Base-by-base conservation (phyloP, 2,888 invertebrate species). In the Monopis laevigella region DNA sequence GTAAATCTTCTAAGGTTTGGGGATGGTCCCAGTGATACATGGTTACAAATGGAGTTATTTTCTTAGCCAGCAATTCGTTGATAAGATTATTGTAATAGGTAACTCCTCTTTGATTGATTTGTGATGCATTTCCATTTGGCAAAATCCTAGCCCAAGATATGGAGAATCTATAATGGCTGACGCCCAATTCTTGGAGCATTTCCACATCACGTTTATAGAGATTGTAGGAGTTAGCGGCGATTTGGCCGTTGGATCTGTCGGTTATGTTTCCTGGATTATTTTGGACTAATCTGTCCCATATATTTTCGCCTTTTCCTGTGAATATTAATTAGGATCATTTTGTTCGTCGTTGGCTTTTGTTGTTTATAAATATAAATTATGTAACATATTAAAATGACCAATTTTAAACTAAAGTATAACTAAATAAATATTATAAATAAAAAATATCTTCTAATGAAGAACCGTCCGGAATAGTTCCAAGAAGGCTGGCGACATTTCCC, bases 11-110 rank as follows among this genome's bases (percentile, higher is more conserved):
- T 6, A 50, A 21, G n/a, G 59, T 56, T 41, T 78, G 67, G 13
- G 84, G 84, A 43, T 82, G 48, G 24, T 85, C 84, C 83, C 83
- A 85, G 45, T 85, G 84, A 46, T 80, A 82, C 13, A 85, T 63
- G 2, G 84, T 84, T 0, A 81, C 67, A 56, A 83, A 61, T 2
- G 88, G 87, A 13, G 67, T 56, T 43, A 88, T 84, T 12, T 68
- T 72, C 43, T 74, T 77, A 3, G 59, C 68, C 4, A 85, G 47
- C 11, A 89, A 64, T 45, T 82, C 84, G 54, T 88, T 68, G 29
- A 90, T 86, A 32, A 90, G 56, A 43, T 83, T 69, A 50, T 85
- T 85, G 59, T 90, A 90, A 60, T 88, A 88, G 16, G 78, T 61
- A 3, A 90, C 68, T 11, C 88, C 90, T 1, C 75, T 74, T 36